These are phyloP conservation scores for Fragariocoptes setiger DNA, from an alignment of 1,140 invertebrate genomes.

Conservation along the genomic window DNA sequence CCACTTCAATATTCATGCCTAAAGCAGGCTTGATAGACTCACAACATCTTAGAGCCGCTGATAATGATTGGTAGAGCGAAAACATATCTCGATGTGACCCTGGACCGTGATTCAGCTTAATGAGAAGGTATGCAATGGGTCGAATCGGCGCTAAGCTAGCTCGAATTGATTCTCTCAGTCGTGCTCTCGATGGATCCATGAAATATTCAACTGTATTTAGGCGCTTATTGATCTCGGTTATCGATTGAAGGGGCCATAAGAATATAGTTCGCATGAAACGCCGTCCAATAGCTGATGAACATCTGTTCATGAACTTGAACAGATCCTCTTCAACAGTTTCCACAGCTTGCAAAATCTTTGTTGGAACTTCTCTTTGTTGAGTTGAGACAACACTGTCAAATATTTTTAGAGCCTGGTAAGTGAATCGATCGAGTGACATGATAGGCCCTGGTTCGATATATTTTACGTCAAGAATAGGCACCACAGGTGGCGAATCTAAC, in stretches of 20 bases:
- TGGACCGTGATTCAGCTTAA: conserved; percentile 1
- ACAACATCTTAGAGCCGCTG: neutral
- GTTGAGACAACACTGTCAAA: too few species aligned
- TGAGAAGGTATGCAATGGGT: neutral
- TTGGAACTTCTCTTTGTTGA: too few species aligned
- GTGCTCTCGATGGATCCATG: neutral
- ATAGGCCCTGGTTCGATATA: neutral
- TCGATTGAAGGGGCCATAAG: conserved; percentile 1
- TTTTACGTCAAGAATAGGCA: too few species aligned
- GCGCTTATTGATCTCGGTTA: conserved; percentile 2
- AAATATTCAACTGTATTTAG: conserved; percentile 8
- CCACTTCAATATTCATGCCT: neutral
- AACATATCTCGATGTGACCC: neutral
- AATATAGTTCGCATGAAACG: conserved; percentile 6
- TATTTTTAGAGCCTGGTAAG: too few species aligned
- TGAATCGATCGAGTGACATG: neutral
- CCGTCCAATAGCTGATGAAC: conserved; percentile 3
- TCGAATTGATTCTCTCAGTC: neutral
- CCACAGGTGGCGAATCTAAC: too few species aligned
- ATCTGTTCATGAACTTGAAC: too few species aligned
- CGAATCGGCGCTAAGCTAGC: conserved; percentile 4
- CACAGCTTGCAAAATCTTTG: too few species aligned
- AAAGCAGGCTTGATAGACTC: neutral
- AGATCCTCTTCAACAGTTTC: too few species aligned
- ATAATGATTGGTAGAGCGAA: conserved; percentile 1